Evolutionary conservation across 1,140 invertebrate genomes (phyloP).

Genomic region (Brachionus rotundiformis): DNA sequence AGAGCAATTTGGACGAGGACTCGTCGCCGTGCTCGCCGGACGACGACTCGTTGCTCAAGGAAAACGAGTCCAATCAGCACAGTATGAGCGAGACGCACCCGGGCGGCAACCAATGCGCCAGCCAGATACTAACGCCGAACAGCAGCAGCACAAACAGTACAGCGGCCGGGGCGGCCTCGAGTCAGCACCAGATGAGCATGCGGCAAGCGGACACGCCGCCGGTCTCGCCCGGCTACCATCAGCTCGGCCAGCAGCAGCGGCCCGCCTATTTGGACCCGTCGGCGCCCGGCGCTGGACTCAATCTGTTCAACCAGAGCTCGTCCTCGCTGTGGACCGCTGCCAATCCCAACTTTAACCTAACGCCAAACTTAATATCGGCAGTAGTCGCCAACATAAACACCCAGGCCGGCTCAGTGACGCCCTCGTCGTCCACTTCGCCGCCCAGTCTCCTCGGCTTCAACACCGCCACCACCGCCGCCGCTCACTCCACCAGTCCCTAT

Average conservation of each 20-base stretch:
- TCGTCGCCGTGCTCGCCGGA: conserved; percentile 15
- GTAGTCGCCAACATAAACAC: conserved; percentile 15
- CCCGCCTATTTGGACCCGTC: neutral
- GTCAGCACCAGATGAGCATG: conserved; percentile 14
- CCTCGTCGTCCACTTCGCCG: conserved; percentile 9
- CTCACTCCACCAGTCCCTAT: neutral
- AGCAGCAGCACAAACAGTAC: conserved; percentile 52
- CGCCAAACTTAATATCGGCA: neutral
- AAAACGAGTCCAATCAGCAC: conserved; percentile 53
- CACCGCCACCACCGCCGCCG: neutral
- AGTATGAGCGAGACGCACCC: conserved; percentile 28
- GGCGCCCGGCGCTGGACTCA: neutral
- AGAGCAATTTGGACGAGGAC: conserved; percentile 48
- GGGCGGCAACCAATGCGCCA: neutral
- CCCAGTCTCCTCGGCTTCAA: neutral
- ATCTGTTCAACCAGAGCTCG: conserved; percentile 10
- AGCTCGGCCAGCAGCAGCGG: neutral
- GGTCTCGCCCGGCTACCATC: conserved; percentile 32
- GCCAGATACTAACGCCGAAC: conserved; percentile 40
- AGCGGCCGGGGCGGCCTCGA: no score
- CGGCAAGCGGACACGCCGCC: conserved; percentile 40
- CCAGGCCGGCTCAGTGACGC: neutral
- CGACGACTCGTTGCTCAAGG: conserved; percentile 26
- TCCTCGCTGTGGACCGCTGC: conserved; percentile 31
- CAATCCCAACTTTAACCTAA: conserved; percentile 44